Evolutionary conservation across 23 tunicate species (phyloP).

Genomic region (Styela clava): DNA sequence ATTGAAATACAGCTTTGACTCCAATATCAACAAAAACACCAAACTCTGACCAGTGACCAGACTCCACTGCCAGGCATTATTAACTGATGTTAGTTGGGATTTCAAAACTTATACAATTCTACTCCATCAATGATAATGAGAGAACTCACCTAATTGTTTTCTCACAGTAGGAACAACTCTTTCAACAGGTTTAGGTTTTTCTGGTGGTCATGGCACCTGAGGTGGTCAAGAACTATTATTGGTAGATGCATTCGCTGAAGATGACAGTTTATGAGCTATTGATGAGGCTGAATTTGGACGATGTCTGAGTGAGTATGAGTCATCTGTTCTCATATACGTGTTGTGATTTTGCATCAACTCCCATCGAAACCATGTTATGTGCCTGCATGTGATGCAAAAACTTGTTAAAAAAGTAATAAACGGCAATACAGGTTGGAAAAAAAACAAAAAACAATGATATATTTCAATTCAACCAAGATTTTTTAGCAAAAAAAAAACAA

Average conservation of each 20-base stretch:
- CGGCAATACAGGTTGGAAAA: too few relatives aligned
- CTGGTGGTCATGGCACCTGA: constrained; percentile 64
- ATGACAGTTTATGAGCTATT: constrained; percentile 1
- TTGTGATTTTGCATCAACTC: neutral
- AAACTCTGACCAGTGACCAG: too few relatives aligned
- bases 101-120: neutral
- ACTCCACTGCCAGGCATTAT: too few relatives aligned
- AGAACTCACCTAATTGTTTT: constrained; percentile 18
- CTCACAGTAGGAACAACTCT: neutral
- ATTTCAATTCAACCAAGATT: neutral
- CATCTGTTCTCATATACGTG: neutral
- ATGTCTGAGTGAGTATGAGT: constrained; percentile 7
- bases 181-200: constrained; percentile 14
- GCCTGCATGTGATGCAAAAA: constrained; percentile 16
- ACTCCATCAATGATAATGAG: too few relatives aligned
- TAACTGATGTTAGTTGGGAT: neutral
- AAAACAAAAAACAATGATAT: neutral
- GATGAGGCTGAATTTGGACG: constrained; percentile 25
- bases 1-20: neutral
- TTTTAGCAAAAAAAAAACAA: too few relatives aligned
- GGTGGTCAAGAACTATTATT: constrained; percentile 45
- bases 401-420: neutral
- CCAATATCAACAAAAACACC: neutral
- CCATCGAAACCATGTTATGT: constrained; percentile 29
- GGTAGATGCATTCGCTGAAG: constrained; percentile 17